Percentiles rank a stretch among this genome's conserved stretches.
These are phyloP conservation scores for Spodoptera picta DNA, from an alignment of 2,888 invertebrate genomes.

Conservation along the genomic window DNA sequence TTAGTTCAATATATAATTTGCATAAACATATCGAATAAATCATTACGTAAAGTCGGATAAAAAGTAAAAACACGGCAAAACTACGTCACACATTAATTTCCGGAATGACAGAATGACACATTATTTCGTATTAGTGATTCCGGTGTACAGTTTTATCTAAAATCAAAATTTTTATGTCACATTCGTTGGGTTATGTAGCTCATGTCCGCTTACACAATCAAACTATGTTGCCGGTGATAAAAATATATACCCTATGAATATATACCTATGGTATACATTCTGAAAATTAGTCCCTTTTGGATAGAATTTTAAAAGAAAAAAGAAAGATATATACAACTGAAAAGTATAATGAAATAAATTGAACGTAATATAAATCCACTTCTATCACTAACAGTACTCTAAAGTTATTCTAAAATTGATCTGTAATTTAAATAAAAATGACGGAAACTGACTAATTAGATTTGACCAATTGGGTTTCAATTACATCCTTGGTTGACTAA, in stretches of 20 bases:
- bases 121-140: background rate
- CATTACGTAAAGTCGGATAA: background rate
- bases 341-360: too few relatives aligned
- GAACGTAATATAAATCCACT: too few relatives aligned
- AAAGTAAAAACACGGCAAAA: background rate
- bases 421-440: conserved; percentile 8
- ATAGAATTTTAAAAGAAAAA: too few relatives aligned
- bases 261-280: too few relatives aligned
- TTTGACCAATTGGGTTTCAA: conserved; percentile 20
- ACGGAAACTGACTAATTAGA: conserved; percentile 37
- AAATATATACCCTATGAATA: too few relatives aligned
- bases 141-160: background rate
- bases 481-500: conserved; percentile 47
- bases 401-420: background rate
- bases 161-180: too few relatives aligned
- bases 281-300: too few relatives aligned
- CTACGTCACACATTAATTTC: background rate
- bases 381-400: background rate
- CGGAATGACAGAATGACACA: background rate
- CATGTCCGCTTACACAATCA: too few relatives aligned
- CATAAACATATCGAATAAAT: background rate
- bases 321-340: too few relatives aligned
- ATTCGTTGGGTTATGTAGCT: too few relatives aligned
- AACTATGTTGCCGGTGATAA: too few relatives aligned
- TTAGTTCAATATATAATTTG: background rate